phyloP scores from a whole-genome alignment of 1,140 invertebrate genomes.

The Drosophila malerkotliana region DNA sequence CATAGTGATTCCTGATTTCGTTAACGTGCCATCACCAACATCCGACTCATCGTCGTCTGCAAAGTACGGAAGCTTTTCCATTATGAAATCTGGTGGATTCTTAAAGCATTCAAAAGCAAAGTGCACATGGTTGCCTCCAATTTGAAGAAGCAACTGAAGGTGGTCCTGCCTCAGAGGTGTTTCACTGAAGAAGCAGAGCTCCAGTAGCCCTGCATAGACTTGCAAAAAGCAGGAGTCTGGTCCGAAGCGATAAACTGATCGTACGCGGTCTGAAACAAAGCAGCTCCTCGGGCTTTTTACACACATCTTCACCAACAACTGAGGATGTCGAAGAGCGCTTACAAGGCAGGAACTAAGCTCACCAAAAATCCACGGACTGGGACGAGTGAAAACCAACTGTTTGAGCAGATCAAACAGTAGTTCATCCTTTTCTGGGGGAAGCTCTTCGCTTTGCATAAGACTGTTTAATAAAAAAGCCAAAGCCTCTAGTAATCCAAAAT shows the following conservation, averaged over 20 bases:
- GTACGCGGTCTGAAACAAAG: slow-evolving; percentile 68
- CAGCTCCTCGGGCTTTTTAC: slow-evolving; percentile 48
- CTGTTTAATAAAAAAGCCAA: slow-evolving; percentile 52
- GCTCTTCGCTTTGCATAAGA: slow-evolving; percentile 20
- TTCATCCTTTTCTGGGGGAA: background rate
- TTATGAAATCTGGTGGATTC: slow-evolving; percentile 63
- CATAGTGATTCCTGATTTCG: slow-evolving; percentile 1
- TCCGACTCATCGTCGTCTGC: slow-evolving; percentile 57
- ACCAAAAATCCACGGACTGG: slow-evolving; percentile 68
- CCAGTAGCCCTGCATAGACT: slow-evolving; percentile 71
- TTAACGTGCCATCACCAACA: background rate
- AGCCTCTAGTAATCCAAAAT: slow-evolving; percentile 70
- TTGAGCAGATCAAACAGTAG: slow-evolving; percentile 60
- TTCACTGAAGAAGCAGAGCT: slow-evolving; percentile 63
- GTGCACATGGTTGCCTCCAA: slow-evolving; percentile 68
- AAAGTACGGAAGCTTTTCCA: slow-evolving; percentile 56
- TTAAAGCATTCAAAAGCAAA: slow-evolving; percentile 72
- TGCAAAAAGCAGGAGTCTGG: slow-evolving; percentile 71
- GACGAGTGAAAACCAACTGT: slow-evolving; percentile 66
- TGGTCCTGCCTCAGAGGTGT: slow-evolving; percentile 34
- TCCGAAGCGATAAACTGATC: slow-evolving; percentile 65
- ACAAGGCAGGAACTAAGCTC: slow-evolving; percentile 63
- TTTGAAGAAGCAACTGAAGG: slow-evolving; percentile 56
- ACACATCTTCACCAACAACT: slow-evolving; percentile 55
- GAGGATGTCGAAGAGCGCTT: slow-evolving; percentile 28